Conservation (phyloP, 2,888 invertebrate species). For the Drosophila suboccidentalis region DNA sequence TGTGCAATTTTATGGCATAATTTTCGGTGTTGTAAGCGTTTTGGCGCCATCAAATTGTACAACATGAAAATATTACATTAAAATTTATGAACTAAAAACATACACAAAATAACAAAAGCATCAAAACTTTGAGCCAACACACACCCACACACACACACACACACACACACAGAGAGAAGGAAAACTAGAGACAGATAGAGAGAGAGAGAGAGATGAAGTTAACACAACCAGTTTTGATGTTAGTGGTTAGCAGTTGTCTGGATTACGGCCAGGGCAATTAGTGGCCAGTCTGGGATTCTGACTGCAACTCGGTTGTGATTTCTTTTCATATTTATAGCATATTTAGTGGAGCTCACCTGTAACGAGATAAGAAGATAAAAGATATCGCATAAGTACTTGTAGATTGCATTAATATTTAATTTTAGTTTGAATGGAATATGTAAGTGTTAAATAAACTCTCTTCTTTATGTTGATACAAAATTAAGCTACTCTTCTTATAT, state of each 20-base stretch:
- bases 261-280: constrained; percentile 25
- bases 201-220: background rate
- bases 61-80: constrained; percentile 76
- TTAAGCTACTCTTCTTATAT: background rate
- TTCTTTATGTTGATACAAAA: background rate
- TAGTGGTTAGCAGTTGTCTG: constrained; percentile 18
- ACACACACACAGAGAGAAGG: background rate
- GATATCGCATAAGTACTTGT: constrained; percentile 9
- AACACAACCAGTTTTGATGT: constrained; percentile 3
- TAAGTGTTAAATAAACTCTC: background rate
- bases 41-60: constrained; percentile 67
- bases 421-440: background rate
- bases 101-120: constrained; percentile 19
- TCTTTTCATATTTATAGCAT: constrained; percentile 8
- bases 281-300: constrained; percentile 9
- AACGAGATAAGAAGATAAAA: constrained; percentile 31
- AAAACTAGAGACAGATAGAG: background rate
- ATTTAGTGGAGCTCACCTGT: constrained; percentile 40
- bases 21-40: constrained; percentile 75
- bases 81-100: constrained; percentile 67
- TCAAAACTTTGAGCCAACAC: constrained; percentile 14
- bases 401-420: constrained; percentile 10
- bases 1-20: constrained; percentile 80
- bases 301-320: constrained; percentile 9
- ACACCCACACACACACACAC: background rate